Evolutionary conservation across 2,888 invertebrate genomes (phyloP), one percentile per base, ranked within the genome.

Genomic region (Athrips mouffetella): DNA sequence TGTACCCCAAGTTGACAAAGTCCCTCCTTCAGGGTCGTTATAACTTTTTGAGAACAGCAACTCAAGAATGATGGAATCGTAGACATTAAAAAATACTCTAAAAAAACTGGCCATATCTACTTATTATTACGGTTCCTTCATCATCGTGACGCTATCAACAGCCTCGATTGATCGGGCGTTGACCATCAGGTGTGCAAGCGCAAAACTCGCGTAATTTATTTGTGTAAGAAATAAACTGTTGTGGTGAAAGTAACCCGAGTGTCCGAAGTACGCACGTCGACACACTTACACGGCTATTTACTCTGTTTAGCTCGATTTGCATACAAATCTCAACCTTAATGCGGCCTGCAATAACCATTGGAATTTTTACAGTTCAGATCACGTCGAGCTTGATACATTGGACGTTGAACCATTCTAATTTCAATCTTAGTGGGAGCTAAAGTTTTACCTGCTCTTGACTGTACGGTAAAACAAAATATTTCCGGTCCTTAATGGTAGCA

Each of bases 261-360:
- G n/a, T n/a, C n/a, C n/a, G n/a, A n/a, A n/a, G 37, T 21, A 37
- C 21, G 20, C 15, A 7, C 20, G 18, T 30, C 37, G 50, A 39
- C 50, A 50, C 37, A 50, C 50, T 47, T 50, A 37, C 15, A 31
- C 37, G 37, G 37, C 30, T 33, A 50, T 47, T 39, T 50, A 44
- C 42, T 29, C 29, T 29, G 42, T 29, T 42, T 42, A 16, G 6
- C 40, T 13, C 8, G 30, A 8, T 44, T 45, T 39, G 21, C 39
- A 45, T 27, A 40, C 45, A 31, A 49, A 37, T 49, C 45, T 49
- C 13, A 45, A 49, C 45, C 45, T 46, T 41, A 37, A 20, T 1
- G 21, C 21, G 21, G 4, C n/a, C 20, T 5, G 18, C 21, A 37
- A 37, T 37, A 21, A 37, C 21, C 20, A 37, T 37, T 37, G 37